Evolutionary conservation across 2,113 vertebrate genomes (phyloP), one percentile per base, ranked within the genome.

Genomic region (Oryzias javanicus): DNA sequence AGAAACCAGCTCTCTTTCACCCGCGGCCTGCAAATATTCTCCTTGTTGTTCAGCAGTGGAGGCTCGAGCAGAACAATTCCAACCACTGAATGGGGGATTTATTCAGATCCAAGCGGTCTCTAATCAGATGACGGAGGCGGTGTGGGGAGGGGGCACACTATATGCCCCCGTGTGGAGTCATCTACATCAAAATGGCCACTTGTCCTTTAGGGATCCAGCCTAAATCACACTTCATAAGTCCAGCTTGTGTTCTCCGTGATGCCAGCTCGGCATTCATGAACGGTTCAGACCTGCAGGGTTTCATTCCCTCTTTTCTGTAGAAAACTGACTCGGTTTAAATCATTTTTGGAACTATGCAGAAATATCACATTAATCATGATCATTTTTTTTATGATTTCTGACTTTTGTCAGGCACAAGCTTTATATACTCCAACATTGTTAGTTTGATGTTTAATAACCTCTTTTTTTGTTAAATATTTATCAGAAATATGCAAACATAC

Each of bases 141-240:
- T 6, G 29, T 2, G 29, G 25, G 29, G 6, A 6, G 29, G 29
- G 29, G 29, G 1, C 62, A 51, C 53, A 70, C 59, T 62, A 67
- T 72, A 69, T 41, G 67, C 59, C 68, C 74, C 67, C 70, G 58
- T 67, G 64, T 57, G 12, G 70, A 70, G 70, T 72, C 68, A 60
- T 78, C 69, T 42, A 19, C 55, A 71, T 75, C 71, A 73, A 74
- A 84, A 86, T 78, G 71, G 67, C 78, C 82, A 74, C 79, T 86
- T 83, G 80, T 85, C 76, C 76, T 79, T 79, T 70, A 73, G 78
- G 68, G 72, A 71, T 61, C 50, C 20, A 40, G 71, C 82, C 69
- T 82, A 82, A 83, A 76, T 84, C 71, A 67, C 68, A 65, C 74
- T 81, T 73, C 81, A 86, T 83, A 86, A 76, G 78, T 59, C 54